These are phyloP conservation scores for Hipparchia sbordonii DNA, from an alignment of 2,888 invertebrate species.

Conservation along the genomic window DNA sequence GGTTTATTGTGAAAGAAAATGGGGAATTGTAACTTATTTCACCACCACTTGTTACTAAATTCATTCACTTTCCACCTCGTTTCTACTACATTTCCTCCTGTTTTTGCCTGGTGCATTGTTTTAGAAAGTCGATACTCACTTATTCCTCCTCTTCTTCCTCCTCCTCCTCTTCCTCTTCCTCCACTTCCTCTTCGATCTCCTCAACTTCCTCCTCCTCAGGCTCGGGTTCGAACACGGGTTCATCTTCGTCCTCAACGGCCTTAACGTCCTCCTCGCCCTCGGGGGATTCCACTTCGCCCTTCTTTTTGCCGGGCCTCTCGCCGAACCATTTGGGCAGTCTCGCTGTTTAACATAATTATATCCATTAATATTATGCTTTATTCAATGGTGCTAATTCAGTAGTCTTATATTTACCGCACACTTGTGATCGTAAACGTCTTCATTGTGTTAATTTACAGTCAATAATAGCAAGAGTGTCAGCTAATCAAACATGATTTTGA, in stretches of 20 bases:
- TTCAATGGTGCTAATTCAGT: not conserved
- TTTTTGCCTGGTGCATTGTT: too few species aligned
- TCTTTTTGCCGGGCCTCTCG: slow-evolving; percentile 96
- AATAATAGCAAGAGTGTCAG: too few species aligned
- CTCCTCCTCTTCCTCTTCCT: slow-evolving; percentile 89
- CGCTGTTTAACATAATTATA: slow-evolving; percentile 79
- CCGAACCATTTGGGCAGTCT: slow-evolving; percentile 98
- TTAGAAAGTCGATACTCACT: slow-evolving; percentile 53
- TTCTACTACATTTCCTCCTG: too few species aligned
- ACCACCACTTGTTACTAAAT: too few species aligned
- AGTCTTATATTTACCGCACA: not conserved
- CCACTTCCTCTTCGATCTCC: slow-evolving; percentile 88
- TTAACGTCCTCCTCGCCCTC: slow-evolving; percentile 95
- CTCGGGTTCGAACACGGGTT: slow-evolving; percentile 86
- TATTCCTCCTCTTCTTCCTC: slow-evolving; percentile 86
- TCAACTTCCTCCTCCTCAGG: slow-evolving; percentile 88
- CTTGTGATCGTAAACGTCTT: too few species aligned
- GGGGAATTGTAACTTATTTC: too few species aligned
- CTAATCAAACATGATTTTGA: too few species aligned
- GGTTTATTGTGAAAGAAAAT: too few species aligned
- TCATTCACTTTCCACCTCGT: too few species aligned
- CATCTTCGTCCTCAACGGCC: slow-evolving; percentile 88
- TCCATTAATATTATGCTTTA: not conserved
- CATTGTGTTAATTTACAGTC: too few species aligned
- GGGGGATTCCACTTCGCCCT: slow-evolving; percentile 93